Percentiles rank a stretch among this genome's conserved stretches.
Evolutionary conservation across 2,113 vertebrate species (phyloP).

Genomic region (Solea senegalensis): DNA sequence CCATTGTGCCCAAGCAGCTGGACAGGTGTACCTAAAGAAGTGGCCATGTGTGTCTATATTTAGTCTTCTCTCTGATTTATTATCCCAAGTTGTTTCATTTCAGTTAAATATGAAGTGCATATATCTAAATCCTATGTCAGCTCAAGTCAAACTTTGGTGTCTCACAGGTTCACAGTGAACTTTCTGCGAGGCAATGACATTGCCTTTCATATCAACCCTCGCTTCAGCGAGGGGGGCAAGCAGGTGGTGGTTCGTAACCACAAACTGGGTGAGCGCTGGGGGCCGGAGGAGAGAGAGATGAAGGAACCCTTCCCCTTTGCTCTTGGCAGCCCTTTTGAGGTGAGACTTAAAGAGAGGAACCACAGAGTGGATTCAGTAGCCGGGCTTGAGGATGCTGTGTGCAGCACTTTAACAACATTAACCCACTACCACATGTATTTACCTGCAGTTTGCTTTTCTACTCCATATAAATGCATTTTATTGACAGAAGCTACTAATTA

Average conservation of each 20-base stretch:
- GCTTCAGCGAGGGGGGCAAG: constrained; percentile 79
- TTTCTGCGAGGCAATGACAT: constrained; percentile 83
- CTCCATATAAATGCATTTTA: not conserved
- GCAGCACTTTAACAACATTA: constrained; percentile 15
- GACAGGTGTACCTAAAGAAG: no score
- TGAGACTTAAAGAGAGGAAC: constrained; percentile 38
- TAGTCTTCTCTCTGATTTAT: no score
- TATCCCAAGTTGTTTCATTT: no score
- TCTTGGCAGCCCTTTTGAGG: constrained; percentile 80
- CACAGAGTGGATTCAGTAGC: not conserved
- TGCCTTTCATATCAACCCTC: constrained; percentile 83
- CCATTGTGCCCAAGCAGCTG: no score
- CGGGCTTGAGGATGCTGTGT: constrained; percentile 6
- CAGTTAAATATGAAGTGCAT: no score
- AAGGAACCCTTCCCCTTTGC: constrained; percentile 78
- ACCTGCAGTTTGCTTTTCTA: not conserved
- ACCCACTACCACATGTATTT: not conserved
- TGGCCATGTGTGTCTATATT: no score
- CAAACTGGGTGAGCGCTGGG: constrained; percentile 80
- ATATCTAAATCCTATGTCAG: not conserved
- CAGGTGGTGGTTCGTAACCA: constrained; percentile 81
- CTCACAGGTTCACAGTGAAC: constrained; percentile 82
- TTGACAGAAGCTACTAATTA: not conserved
- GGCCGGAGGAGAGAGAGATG: constrained; percentile 78
- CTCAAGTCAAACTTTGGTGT: constrained; percentile 1